phyloP scores from a whole-genome alignment of 2,888 invertebrate species.

The Mimachlamys varia region DNA sequence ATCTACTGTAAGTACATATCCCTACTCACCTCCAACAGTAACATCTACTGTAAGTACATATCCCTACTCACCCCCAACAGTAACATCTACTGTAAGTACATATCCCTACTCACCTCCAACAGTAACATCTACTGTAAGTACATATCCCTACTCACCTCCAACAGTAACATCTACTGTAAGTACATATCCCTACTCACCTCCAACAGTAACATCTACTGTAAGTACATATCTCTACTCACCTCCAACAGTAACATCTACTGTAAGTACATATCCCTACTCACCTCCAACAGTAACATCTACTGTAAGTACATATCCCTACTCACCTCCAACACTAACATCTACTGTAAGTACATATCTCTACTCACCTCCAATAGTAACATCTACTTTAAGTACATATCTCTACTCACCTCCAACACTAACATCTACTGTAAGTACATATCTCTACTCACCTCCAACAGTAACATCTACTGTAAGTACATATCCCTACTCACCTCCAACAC shows the following conservation, averaged over 20 bases:
- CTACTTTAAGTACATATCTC: too few relatives aligned
- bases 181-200: slow-evolving; percentile 88
- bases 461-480: too few relatives aligned
- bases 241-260: slow-evolving; percentile 85
- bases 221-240: slow-evolving; percentile 87
- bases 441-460: slow-evolving; percentile 86
- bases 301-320: slow-evolving; percentile 88
- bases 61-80: slow-evolving; percentile 87
- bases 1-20: too few relatives aligned
- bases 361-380: slow-evolving; percentile 85
- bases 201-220: slow-evolving; percentile 84
- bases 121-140: slow-evolving; percentile 83
- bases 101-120: slow-evolving; percentile 87
- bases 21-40: slow-evolving; percentile 86
- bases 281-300: slow-evolving; percentile 85
- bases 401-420: slow-evolving; percentile 86
- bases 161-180: slow-evolving; percentile 84
- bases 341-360: too few relatives aligned
- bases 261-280: slow-evolving; percentile 88
- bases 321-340: slow-evolving; percentile 85
- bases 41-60: too few relatives aligned
- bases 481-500: slow-evolving; percentile 87
- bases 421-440: too few relatives aligned
- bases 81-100: too few relatives aligned
- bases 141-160: slow-evolving; percentile 87